Conservation (phyloP, 2,888 invertebrate genomes). For the Drosophila subquinaria region DNA sequence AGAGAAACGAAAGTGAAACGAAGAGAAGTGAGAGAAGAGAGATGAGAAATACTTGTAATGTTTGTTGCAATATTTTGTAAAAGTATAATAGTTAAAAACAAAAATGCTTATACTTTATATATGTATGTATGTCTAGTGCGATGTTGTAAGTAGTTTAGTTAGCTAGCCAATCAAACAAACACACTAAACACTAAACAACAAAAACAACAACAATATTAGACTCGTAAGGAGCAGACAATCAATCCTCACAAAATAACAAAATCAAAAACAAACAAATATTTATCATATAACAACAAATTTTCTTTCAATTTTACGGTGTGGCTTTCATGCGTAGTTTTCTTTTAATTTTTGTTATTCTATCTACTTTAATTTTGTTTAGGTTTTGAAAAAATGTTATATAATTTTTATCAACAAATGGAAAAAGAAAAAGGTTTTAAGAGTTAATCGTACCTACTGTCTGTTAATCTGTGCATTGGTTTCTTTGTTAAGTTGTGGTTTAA, state of each 20-base stretch:
- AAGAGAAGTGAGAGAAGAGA: constrained; percentile 13
- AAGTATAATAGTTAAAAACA: constrained; percentile 69
- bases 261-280: constrained; percentile 7
- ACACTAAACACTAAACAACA: constrained; percentile 19
- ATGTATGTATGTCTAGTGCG: constrained; percentile 51
- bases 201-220: constrained; percentile 48
- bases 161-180: constrained; percentile 69
- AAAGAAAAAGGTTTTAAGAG: constrained; percentile 26
- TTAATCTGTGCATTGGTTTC: constrained; percentile 78
- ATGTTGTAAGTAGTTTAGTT: constrained; percentile 61
- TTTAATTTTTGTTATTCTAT: constrained; percentile 36
- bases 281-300: constrained; percentile 10
- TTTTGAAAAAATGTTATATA: constrained; percentile 56
- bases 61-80: constrained; percentile 78
- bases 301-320: constrained; percentile 57
- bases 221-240: constrained; percentile 68
- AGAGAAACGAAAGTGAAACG: constrained; percentile 4
- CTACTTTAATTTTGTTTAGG: constrained; percentile 35
- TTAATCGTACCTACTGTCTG: constrained; percentile 59
- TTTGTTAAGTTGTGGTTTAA: constrained; percentile 81
- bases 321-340: constrained; percentile 54
- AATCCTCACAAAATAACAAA: constrained; percentile 37
- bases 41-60: constrained; percentile 20
- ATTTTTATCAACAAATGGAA: constrained; percentile 23
- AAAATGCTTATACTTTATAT: constrained; percentile 30